phyloP scores from a whole-genome alignment of 2,797 vertebrate genomes.

The Apogon hyalosoma region DNA sequence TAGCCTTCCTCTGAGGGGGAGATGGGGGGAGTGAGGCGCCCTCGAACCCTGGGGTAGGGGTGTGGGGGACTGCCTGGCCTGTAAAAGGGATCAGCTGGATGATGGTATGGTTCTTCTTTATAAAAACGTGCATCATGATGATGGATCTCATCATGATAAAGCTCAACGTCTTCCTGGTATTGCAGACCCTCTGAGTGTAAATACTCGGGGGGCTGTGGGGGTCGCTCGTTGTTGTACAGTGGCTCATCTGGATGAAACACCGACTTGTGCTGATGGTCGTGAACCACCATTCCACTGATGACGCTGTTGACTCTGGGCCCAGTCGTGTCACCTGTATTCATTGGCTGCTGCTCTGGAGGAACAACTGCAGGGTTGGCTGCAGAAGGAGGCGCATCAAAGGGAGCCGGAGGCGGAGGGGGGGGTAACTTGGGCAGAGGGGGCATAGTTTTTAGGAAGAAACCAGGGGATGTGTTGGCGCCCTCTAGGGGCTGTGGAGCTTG shows the following conservation, averaged over 20 bases:
- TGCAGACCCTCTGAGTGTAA: conserved; percentile 36
- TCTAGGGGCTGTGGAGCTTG: conserved; percentile 55
- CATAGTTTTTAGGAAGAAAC: conserved; percentile 68
- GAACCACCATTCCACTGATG: conserved; percentile 70
- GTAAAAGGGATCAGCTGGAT: conserved; percentile 59
- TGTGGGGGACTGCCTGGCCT: conserved; percentile 65
- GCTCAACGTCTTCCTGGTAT: conserved; percentile 63
- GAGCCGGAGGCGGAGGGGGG: conserved; percentile 73
- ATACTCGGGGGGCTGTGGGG: conserved; percentile 25
- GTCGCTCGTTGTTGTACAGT: conserved; percentile 28
- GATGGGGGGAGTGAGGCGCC: conserved; percentile 66
- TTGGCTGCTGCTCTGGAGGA: conserved; percentile 37
- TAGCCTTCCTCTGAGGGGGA: conserved; percentile 74
- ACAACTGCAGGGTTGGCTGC: conserved; percentile 24
- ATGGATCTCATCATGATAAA: conserved; percentile 51
- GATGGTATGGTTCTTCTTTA: conserved; percentile 71
- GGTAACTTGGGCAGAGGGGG: conserved; percentile 81
- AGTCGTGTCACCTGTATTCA: neutral
- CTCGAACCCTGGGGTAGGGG: conserved; percentile 71
- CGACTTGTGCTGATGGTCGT: conserved; percentile 80
- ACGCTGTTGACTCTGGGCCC: conserved; percentile 35
- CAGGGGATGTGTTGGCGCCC: conserved; percentile 22
- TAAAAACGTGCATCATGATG: conserved; percentile 55
- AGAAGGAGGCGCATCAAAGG: conserved; percentile 43
- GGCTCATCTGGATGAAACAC: conserved; percentile 58